A percentile compares a stretch with the other conserved stretches of the same genome.
phyloP scores from a whole-genome alignment of 2,113 vertebrate species.

The Daphoenositta chrysoptera region DNA sequence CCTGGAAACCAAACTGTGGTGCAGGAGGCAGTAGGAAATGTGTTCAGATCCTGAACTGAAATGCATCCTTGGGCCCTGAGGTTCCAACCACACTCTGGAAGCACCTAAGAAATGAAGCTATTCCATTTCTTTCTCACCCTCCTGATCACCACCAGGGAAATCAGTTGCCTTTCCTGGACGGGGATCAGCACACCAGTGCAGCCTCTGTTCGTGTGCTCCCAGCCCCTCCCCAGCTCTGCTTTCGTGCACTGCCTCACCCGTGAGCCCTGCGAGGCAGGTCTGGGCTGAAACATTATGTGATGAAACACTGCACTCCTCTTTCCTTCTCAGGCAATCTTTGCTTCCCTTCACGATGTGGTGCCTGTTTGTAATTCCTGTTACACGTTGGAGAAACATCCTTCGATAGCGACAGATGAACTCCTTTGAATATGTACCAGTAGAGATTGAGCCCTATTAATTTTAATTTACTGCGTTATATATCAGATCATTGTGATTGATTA shows the following conservation, averaged over 20 bases:
- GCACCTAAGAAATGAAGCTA: background rate
- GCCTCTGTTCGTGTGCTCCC: background rate
- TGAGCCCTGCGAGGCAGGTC: background rate
- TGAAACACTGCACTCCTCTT: background rate
- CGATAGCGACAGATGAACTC: background rate
- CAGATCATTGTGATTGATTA: background rate
- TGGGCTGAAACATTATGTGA: background rate
- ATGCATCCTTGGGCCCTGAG: background rate
- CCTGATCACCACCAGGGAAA: background rate
- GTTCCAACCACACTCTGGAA: background rate
- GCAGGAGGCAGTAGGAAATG: background rate
- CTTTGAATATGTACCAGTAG: background rate
- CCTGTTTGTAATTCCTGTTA: conserved; percentile 1
- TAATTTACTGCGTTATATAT: background rate
- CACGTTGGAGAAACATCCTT: background rate
- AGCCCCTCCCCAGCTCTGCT: background rate
- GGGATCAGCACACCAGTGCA: background rate
- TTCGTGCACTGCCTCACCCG: background rate
- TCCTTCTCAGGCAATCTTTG: background rate
- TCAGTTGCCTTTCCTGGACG: background rate
- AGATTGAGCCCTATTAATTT: background rate
- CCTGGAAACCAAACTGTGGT: background rate
- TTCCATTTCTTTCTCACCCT: background rate
- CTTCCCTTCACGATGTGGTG: background rate
- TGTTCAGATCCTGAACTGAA: background rate